Conservation (phyloP, 2,888 invertebrate species). For the Chalcis sispes region DNA sequence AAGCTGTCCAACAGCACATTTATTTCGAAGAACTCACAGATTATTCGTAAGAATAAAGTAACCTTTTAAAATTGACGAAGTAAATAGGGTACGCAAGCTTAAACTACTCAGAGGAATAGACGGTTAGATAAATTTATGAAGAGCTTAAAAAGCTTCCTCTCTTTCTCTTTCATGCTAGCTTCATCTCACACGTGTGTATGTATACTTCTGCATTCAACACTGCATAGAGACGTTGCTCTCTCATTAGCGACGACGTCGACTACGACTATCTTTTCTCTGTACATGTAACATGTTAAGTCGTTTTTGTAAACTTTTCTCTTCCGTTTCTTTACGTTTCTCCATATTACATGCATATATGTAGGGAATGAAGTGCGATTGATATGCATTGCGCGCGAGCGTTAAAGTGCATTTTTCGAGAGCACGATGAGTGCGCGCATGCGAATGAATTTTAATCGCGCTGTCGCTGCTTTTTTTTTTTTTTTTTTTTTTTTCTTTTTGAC, state of each 20-base stretch:
- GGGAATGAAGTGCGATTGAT: slow-evolving; percentile 70
- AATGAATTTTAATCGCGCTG: slow-evolving; percentile 70
- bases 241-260: slow-evolving; percentile 73
- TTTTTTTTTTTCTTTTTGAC: too few relatives aligned
- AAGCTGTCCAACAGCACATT: too few relatives aligned
- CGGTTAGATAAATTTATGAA: slow-evolving; percentile 73
- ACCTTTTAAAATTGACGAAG: slow-evolving; percentile 48
- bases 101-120: slow-evolving; percentile 66
- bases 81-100: slow-evolving; percentile 58
- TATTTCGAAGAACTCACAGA: not conserved
- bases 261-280: slow-evolving; percentile 57
- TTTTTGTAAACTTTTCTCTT: slow-evolving; percentile 19
- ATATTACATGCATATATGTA: too few relatives aligned
- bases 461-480: too few relatives aligned
- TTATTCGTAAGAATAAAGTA: not conserved
- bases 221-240: slow-evolving; percentile 72
- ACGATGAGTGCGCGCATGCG: slow-evolving; percentile 58
- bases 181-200: slow-evolving; percentile 67
- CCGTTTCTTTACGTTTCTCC: too few relatives aligned
- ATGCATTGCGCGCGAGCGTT: slow-evolving; percentile 69
- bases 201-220: slow-evolving; percentile 71
- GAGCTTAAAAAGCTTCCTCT: slow-evolving; percentile 63
- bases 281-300: too few relatives aligned
- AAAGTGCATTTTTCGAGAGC: slow-evolving; percentile 71
- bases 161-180: slow-evolving; percentile 61